Evolutionary conservation across 2,113 vertebrate species (phyloP).

Genomic region (Catagonus wagneri): DNA sequence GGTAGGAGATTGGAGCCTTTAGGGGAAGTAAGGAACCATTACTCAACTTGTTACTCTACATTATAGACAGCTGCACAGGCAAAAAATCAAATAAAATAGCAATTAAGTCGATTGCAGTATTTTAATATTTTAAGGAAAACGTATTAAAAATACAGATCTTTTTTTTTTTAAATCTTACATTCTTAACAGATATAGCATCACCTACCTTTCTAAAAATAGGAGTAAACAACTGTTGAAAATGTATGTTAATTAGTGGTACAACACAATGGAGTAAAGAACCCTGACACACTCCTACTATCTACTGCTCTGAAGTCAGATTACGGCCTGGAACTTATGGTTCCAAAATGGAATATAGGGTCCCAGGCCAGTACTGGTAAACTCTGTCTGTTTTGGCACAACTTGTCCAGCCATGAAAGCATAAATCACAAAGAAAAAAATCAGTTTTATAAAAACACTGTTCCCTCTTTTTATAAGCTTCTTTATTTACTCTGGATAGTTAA

Average conservation of each 20-base stretch:
- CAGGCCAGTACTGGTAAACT: conserved; percentile 44
- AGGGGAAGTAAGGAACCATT: conserved; percentile 1
- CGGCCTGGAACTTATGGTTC: conserved; percentile 61
- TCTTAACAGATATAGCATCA: conserved; percentile 68
- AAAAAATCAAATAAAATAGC: conserved; percentile 70
- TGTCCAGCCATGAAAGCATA: conserved; percentile 63
- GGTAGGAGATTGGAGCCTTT: conserved; percentile 31
- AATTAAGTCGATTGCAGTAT: conserved; percentile 74
- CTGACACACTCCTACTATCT: conserved; percentile 52
- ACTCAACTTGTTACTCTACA: conserved; percentile 34
- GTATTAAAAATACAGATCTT: conserved; percentile 74
- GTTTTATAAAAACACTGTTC: conserved; percentile 79
- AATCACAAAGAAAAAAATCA: conserved; percentile 77
- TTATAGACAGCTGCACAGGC: conserved; percentile 61
- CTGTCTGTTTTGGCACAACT: conserved; percentile 17
- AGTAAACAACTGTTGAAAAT: conserved; percentile 69
- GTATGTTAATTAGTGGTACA: conserved; percentile 54
- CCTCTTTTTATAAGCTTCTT: conserved; percentile 73
- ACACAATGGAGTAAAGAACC: conserved; percentile 37
- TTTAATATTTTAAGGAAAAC: conserved; percentile 77
- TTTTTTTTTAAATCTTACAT: conserved; percentile 69
- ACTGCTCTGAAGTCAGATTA: conserved; percentile 49
- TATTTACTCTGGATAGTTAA: conserved; percentile 74
- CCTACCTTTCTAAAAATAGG: conserved; percentile 73
- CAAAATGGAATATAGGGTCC: conserved; percentile 66